A percentile compares a stretch with the other conserved stretches of the same genome.
These are phyloP conservation scores for Keiferia lycopersicella DNA, from an alignment of 2,888 invertebrate species.

Conservation along the genomic window DNA sequence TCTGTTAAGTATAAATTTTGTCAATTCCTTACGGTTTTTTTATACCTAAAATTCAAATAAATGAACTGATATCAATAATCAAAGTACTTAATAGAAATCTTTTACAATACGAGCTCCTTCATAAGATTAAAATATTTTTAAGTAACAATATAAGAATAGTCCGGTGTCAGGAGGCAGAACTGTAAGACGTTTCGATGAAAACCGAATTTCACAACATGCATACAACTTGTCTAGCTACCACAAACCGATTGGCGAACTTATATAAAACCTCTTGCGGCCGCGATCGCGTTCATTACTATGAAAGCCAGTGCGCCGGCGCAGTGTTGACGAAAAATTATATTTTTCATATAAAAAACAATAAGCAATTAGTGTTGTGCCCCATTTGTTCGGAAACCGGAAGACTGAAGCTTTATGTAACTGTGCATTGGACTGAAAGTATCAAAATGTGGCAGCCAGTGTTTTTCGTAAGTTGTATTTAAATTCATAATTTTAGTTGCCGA, in stretches of 20 bases:
- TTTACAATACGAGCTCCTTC: too few relatives aligned
- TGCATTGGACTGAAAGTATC: conserved; percentile 35
- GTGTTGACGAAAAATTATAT: conserved; percentile 48
- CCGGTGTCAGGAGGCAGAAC: conserved; percentile 51
- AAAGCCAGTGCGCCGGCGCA: conserved; percentile 56
- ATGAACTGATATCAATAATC: too few relatives aligned
- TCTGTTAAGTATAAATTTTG: too few relatives aligned
- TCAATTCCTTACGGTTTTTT: too few relatives aligned
- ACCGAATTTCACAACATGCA: neutral
- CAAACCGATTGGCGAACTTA: conserved; percentile 57
- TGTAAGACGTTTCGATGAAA: neutral
- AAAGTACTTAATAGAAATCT: too few relatives aligned
- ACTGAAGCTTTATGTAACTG: conserved; percentile 34
- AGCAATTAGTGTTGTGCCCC: conserved; percentile 41
- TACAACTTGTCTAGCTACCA: conserved; percentile 5
- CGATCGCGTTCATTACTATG: conserved; percentile 63
- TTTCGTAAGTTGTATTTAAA: conserved; percentile 35
- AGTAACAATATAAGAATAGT: too few relatives aligned
- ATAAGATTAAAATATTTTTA: too few relatives aligned
- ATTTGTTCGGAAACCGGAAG: conserved; percentile 28
- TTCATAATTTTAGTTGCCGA: conserved; percentile 12
- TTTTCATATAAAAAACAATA: conserved; percentile 34
- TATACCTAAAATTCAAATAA: too few relatives aligned
- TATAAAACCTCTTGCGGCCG: conserved; percentile 66
- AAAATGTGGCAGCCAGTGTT: conserved; percentile 55